Evolutionary conservation across 1,140 invertebrate genomes (phyloP).

Genomic region (Amphibalanus amphitrite): DNA sequence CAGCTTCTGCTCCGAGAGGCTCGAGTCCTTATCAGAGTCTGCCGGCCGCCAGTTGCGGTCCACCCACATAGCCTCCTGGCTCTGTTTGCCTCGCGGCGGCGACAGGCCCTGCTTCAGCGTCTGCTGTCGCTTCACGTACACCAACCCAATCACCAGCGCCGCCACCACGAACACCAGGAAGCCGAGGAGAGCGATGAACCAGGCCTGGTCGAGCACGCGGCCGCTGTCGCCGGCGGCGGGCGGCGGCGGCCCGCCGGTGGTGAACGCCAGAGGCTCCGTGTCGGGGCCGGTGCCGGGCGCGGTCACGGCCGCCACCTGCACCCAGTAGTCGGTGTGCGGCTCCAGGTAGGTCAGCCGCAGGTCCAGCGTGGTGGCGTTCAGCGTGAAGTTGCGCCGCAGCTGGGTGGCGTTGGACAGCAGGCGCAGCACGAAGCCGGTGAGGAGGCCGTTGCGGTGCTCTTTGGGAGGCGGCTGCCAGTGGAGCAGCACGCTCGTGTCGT

Average conservation of each 20-base stretch:
- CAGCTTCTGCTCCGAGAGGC: too few relatives aligned
- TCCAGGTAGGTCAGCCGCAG: slow-evolving; percentile 11
- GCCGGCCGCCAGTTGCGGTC: too few relatives aligned
- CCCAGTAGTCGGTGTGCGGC: slow-evolving; percentile 13
- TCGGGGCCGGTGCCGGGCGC: slow-evolving; percentile 14
- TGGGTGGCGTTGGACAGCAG: neutral
- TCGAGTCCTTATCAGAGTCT: too few relatives aligned
- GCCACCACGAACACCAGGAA: slow-evolving; percentile 14
- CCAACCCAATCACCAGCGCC: slow-evolving; percentile 11
- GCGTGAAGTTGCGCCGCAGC: neutral
- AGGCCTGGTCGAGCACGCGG: neutral
- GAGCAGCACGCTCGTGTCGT: neutral
- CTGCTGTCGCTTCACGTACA: slow-evolving; percentile 13
- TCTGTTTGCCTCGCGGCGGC: neutral
- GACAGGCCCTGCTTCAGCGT: slow-evolving; percentile 9
- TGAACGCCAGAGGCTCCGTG: slow-evolving; percentile 10
- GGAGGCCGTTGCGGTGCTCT: neutral
- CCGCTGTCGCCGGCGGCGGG: too few relatives aligned
- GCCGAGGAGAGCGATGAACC: slow-evolving; percentile 15
- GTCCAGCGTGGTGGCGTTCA: slow-evolving; percentile 9
- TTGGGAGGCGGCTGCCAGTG: neutral
- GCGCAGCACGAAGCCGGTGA: neutral
- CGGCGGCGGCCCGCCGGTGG: neutral
- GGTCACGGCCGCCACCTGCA: slow-evolving; percentile 15
- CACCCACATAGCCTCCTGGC: slow-evolving; percentile 15